Evolutionary conservation across 2,797 vertebrate genomes (phyloP), one percentile per base, ranked within the genome.

Genomic region (Tragopan temminckii): DNA sequence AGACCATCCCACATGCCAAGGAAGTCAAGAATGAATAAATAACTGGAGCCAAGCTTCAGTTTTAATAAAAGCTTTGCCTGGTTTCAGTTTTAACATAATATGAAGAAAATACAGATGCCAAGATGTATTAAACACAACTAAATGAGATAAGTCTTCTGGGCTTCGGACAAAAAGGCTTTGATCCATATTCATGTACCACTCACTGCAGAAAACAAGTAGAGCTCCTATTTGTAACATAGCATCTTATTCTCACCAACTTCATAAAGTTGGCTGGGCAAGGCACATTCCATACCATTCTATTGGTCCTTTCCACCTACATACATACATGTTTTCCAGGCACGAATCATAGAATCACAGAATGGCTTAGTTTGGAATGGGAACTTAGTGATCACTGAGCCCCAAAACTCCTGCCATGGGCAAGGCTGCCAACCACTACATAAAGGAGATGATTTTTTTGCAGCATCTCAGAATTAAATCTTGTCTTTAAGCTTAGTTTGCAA

Each of bases 21-120:
- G 61, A 80, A 89, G 45, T 46, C 35, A 67, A 63, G 69, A 75
- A 74, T 38, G 80, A 90, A 89, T 36, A 80, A 23, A 78, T 29
- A 93, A 84, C 25, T 27, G 69, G 13, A 84, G 63, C 70, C 90
- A 93, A 95, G 52, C 35, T 92, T 74, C 77, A 72, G 46, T 88
- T 84, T 82, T 81, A 94, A 92, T 95, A 75, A 95, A 90, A 94
- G n/a, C 19, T 85, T 76, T 80, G 31, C 15, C 68, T 92, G 68
- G 62, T 64, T 94, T 24, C n/a, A 80, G 64, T 86, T 91, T 93
- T 81, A 95, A 81, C 50, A 23, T 63, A 59, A 25, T 81, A 94
- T 46, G 58, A 63, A 82, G 84, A 72, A 95, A 94, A 92, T 33
- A 88, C 63, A 95, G 62, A 94, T 78, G 88, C 69, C 81, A 91